These are phyloP conservation scores for Metopolophium dirhodum DNA, from an alignment of 1,140 invertebrate species.

Conservation along the genomic window DNA sequence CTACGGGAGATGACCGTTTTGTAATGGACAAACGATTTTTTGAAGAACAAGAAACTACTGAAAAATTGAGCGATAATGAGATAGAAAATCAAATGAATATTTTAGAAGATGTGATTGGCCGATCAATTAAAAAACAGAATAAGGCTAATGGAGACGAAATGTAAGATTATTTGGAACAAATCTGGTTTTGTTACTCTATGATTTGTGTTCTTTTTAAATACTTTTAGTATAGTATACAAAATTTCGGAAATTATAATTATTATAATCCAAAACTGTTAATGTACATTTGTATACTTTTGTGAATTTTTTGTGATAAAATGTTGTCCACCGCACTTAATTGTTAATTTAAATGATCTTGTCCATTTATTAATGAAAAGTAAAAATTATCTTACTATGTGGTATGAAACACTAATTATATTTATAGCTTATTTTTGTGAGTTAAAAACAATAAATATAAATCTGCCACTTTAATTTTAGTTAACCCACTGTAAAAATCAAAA, in stretches of 20 bases:
- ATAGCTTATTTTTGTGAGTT: no score
- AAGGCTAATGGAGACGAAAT: slow-evolving; percentile 7
- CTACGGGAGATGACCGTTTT: slow-evolving; percentile 43
- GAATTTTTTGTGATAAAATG: no score
- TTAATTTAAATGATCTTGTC: no score
- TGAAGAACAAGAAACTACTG: slow-evolving; percentile 52
- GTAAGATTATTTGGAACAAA: not conserved
- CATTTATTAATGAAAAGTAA: no score
- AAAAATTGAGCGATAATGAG: slow-evolving; percentile 45
- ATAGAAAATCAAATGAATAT: slow-evolving; percentile 57
- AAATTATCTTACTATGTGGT: no score
- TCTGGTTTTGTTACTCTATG: not conserved
- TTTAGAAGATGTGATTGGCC: slow-evolving; percentile 43
- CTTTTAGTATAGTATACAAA: not conserved
- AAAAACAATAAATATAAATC: no score
- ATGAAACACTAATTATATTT: no score
- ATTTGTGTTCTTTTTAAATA: not conserved
- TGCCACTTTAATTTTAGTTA: no score
- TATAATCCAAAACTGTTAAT: no score
- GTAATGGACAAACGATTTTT: slow-evolving; percentile 45
- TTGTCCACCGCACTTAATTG: no score
- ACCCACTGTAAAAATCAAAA: no score
- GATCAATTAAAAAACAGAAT: slow-evolving; percentile 35
- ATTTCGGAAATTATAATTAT: not conserved
- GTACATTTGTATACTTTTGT: no score